Evolutionary conservation across 2,888 invertebrate species (phyloP).

Genomic region (Erebia ligea): DNA sequence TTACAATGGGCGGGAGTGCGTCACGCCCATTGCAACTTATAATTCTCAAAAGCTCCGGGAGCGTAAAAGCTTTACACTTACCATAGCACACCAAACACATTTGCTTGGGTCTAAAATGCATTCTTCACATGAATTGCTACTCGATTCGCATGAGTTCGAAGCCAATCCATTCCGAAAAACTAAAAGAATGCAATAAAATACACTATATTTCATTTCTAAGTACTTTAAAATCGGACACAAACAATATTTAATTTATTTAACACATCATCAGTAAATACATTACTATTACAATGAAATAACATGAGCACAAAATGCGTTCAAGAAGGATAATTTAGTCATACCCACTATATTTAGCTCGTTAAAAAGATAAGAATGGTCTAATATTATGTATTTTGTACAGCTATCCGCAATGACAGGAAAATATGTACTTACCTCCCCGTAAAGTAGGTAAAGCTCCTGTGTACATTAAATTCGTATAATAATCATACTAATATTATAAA

Average conservation of each 20-base stretch:
- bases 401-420: neutral
- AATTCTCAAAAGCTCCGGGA: too few species aligned
- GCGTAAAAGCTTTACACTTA: slow-evolving; percentile 40
- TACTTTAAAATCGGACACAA: neutral
- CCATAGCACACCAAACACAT: slow-evolving; percentile 67
- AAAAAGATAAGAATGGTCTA: neutral
- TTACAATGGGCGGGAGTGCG: too few species aligned
- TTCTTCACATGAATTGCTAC: slow-evolving; percentile 33
- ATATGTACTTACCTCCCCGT: neutral
- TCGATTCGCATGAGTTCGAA: slow-evolving; percentile 9
- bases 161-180: slow-evolving; percentile 6
- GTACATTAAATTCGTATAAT: too few species aligned
- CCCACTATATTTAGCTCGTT: neutral
- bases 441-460: neutral
- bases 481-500: too few species aligned
- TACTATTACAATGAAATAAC: neutral
- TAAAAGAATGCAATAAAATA: neutral
- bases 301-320: neutral
- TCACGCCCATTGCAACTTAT: too few species aligned
- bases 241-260: neutral
- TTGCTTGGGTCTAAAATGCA: slow-evolving; percentile 57
- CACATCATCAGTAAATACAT: neutral
- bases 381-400: neutral
- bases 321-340: slow-evolving; percentile 2
- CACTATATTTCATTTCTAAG: slow-evolving; percentile 4